phyloP scores from a whole-genome alignment of 2,888 invertebrate species.

The Melikaiella ostensackeni region DNA sequence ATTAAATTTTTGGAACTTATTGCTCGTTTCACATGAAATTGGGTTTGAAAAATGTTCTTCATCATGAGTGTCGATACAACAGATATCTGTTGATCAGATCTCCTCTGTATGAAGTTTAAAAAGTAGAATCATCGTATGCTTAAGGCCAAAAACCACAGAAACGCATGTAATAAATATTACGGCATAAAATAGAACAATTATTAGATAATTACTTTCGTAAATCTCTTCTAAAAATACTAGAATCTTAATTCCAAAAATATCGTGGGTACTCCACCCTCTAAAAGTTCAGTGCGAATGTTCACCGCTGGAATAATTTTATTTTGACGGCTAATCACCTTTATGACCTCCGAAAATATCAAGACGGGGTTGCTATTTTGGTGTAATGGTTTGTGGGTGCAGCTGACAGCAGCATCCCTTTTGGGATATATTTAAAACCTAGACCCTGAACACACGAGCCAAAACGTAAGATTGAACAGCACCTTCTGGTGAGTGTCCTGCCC shows the following conservation, averaged over 20 bases:
- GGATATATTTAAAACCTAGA: conserved; percentile 57
- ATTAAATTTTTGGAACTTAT: too few species aligned
- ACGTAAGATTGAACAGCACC: conserved; percentile 27
- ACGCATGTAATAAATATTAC: too few species aligned
- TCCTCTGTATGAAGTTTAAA: too few species aligned
- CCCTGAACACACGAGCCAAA: conserved; percentile 45
- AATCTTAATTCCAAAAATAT: conserved; percentile 7
- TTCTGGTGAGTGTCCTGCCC: conserved; percentile 41
- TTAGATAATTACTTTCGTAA: background rate
- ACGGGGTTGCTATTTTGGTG: conserved; percentile 50
- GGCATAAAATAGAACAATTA: too few species aligned
- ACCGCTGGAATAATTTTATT: conserved; percentile 22
- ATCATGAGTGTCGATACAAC: too few species aligned
- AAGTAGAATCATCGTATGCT: too few species aligned
- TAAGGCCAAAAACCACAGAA: too few species aligned
- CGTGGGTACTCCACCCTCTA: background rate
- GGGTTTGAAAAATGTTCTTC: too few species aligned
- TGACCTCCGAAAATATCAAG: conserved; percentile 45
- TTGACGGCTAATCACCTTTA: conserved; percentile 34
- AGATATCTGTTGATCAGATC: too few species aligned
- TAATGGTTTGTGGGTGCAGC: conserved; percentile 54
- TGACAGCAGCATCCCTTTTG: conserved; percentile 52
- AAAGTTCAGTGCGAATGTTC: conserved; percentile 19
- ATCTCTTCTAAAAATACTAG: background rate
- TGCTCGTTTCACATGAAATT: too few species aligned